Evolutionary conservation across 2,797 vertebrate genomes (phyloP).

Genomic region (Channa striata): DNA sequence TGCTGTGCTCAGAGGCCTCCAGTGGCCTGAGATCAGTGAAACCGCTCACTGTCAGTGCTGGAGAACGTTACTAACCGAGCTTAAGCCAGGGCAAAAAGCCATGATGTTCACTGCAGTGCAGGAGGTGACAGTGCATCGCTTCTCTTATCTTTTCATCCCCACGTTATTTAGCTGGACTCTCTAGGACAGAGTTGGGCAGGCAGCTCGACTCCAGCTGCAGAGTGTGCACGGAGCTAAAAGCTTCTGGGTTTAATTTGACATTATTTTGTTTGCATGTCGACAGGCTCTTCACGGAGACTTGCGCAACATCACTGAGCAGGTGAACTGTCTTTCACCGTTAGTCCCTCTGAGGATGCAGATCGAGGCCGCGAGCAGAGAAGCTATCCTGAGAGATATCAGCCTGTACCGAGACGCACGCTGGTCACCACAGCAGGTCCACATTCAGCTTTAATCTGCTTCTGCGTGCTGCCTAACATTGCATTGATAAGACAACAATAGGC

Average conservation of each 20-base stretch:
- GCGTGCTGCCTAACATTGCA: slow-evolving; percentile 28
- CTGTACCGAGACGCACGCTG: slow-evolving; percentile 81
- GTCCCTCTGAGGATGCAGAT: slow-evolving; percentile 87
- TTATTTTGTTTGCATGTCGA: slow-evolving; percentile 28
- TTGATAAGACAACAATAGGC: slow-evolving; percentile 42
- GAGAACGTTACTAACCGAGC: slow-evolving; percentile 80
- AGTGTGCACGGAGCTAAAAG: not conserved
- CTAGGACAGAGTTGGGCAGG: not conserved
- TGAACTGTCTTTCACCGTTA: slow-evolving; percentile 86
- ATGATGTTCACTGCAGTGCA: slow-evolving; percentile 83
- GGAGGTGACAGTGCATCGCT: slow-evolving; percentile 74
- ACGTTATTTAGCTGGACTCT: slow-evolving; percentile 15
- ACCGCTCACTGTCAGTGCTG: slow-evolving; percentile 84
- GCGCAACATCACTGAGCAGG: slow-evolving; percentile 73
- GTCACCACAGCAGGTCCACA: slow-evolving; percentile 90
- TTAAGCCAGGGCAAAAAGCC: slow-evolving; percentile 85
- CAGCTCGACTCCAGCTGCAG: no score
- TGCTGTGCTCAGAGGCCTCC: slow-evolving; percentile 81
- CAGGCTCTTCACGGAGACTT: slow-evolving; percentile 72
- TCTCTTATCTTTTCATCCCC: slow-evolving; percentile 24
- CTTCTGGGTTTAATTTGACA: slow-evolving; percentile 4
- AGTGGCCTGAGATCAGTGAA: slow-evolving; percentile 71
- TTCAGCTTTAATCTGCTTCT: slow-evolving; percentile 35
- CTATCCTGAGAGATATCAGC: slow-evolving; percentile 77
- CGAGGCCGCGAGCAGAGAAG: slow-evolving; percentile 64